Evolutionary conservation across 2,888 invertebrate genomes (phyloP), one percentile per base, ranked within the genome.

Genomic region (Eudemis profundana): DNA sequence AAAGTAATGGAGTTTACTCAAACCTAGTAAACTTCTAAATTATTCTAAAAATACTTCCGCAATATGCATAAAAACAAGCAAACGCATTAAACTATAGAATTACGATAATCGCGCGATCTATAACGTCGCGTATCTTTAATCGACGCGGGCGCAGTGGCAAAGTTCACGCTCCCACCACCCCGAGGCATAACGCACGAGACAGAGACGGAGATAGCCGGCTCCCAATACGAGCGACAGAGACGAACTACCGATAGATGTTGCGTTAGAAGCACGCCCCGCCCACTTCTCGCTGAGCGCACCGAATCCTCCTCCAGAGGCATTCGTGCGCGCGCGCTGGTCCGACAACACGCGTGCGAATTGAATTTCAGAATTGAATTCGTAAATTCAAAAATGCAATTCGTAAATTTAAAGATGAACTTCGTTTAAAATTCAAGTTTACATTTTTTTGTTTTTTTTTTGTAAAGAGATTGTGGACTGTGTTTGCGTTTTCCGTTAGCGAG

Each of bases 211-310:
- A 66, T 68, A 83, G 70, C 38, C 15, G 4, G 4, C 4, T 2
- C 0, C 0, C 0, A 0, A 1, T 4, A 33, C 14, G 78, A 5
- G 73, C 4, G 74, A 86, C 69, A 69, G 82, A 81, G 90, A 88
- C 71, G 82, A 73, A 71, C 61, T 72, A 84, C 70, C 76, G 81
- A 85, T 87, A 87, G 87, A 88, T 76, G 89, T 88, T 90, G 86
- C 90, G 91, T 90, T 91, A 91, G 90, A 90, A 82, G 78, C 74
- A 83, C 75, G 82, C 90, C 90, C 85, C 91, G 90, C 91, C 91
- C 82, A 74, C 78, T 74, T 74, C 73, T 76, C 80, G 84, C 80
- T 79, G 82, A 81, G 79, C 81, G 80, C 82, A 79, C 81, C 77
- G 85, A 86, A 78, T 84, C 90, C 90, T 85, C 91, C 91, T 90